Evolutionary conservation across 2,888 invertebrate species (phyloP).

Genomic region (Phanerotoma sp.): DNA sequence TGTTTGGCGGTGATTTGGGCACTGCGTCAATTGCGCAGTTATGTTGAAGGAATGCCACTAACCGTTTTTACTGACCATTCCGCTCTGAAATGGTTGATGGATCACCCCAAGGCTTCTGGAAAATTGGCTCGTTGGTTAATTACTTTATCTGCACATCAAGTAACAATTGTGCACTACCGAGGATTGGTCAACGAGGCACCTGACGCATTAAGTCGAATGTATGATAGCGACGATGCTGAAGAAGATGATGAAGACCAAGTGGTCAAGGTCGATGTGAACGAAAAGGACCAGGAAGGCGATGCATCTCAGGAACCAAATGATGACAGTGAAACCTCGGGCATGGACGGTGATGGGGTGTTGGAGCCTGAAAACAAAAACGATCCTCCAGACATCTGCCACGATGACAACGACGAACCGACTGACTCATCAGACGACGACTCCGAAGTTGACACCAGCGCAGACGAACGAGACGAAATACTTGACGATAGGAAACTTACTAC

Average conservation of each 20-base stretch:
- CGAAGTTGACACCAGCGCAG: too few species aligned
- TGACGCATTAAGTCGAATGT: constrained; percentile 24
- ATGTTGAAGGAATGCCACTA: neutral
- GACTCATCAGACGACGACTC: constrained; percentile 16
- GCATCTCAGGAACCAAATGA: too few species aligned
- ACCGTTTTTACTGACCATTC: neutral
- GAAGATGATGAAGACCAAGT: too few species aligned
- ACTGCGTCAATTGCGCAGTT: neutral
- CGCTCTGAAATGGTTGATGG: neutral
- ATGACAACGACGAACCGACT: constrained; percentile 10
- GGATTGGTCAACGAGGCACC: constrained; percentile 29
- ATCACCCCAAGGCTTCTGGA: neutral
- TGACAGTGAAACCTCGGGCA: too few species aligned
- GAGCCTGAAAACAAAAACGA: too few species aligned
- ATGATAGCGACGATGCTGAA: neutral
- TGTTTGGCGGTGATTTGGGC: neutral
- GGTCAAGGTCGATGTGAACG: too few species aligned
- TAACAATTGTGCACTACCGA: constrained; percentile 21
- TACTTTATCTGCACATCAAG: constrained; percentile 18
- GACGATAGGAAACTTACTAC: too few species aligned
- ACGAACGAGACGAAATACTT: too few species aligned
- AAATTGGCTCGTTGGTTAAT: constrained; percentile 27
- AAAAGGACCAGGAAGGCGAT: too few species aligned
- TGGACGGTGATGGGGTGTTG: too few species aligned
- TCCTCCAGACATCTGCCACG: constrained; percentile 5